Percentiles rank a stretch among this genome's conserved stretches.
phyloP scores from a whole-genome alignment of 2,797 vertebrate species.

The Sebastiscus albofasciatus region DNA sequence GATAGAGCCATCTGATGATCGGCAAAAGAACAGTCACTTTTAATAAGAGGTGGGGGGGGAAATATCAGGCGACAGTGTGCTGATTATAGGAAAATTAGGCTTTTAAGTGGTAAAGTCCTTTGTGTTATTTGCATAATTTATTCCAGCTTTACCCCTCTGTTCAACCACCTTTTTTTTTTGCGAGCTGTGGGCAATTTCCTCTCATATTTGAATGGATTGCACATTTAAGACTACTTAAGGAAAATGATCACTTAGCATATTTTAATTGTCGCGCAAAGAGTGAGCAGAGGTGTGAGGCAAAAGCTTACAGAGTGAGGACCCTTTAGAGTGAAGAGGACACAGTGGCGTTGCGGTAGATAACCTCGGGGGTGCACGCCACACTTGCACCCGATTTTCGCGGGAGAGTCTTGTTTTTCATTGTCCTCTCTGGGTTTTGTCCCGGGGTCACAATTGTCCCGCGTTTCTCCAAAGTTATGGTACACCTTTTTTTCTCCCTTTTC shows the following conservation, averaged over 20 bases:
- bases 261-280: slow-evolving; percentile 98
- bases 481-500: too few relatives aligned
- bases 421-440: too few relatives aligned
- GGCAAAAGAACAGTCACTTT: slow-evolving; percentile 99
- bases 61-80: slow-evolving; percentile 99
- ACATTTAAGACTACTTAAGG: slow-evolving; percentile 99
- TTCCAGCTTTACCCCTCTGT: slow-evolving; percentile 78
- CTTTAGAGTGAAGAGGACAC: slow-evolving; percentile 69
- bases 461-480: too few relatives aligned
- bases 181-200: slow-evolving; percentile 98
- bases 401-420: too few relatives aligned
- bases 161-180: slow-evolving; percentile 79
- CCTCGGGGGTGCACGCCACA: slow-evolving; percentile 82
- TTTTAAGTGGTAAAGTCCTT: slow-evolving; percentile 99
- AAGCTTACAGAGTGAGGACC: slow-evolving; percentile 87
- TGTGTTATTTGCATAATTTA: slow-evolving; percentile 99
- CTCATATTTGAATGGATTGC: slow-evolving; percentile 99
- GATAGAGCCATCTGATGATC: slow-evolving; percentile 97
- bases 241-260: slow-evolving; percentile 99
- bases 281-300: slow-evolving; percentile 88
- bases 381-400: too few relatives aligned
- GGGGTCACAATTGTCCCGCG: too few relatives aligned
- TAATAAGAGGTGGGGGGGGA: slow-evolving; percentile 94
- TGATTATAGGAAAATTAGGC: slow-evolving; percentile 99
- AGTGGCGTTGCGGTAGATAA: slow-evolving; percentile 80